Base-by-base conservation (phyloP, 1,140 invertebrate genomes). In the Penaeus indicus region DNA sequence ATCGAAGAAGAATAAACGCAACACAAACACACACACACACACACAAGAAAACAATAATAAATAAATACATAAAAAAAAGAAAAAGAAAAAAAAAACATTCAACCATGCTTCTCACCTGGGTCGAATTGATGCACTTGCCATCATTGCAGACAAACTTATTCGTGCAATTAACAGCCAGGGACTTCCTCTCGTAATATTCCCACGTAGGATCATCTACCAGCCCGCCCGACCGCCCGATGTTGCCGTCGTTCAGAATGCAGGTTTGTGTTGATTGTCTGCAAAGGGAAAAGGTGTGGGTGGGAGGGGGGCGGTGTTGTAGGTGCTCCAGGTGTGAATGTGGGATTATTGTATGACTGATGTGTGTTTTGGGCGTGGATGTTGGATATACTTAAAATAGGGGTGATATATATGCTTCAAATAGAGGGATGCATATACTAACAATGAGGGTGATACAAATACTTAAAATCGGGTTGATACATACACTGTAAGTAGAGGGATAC, bases 171-270 rank as follows among this genome's bases (percentile, higher is more conserved):
- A 95, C 42, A 0, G 92, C 92, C 25, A 92, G 92, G 10, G 93
- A 92, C 67, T 92, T 93, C 86, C 94, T 92, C 91, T 96, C 95
- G 75, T 94, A 95, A 90, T 95, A 95, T 91, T 95, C 93, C 92
- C 94, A 95, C 13, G 89, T 38, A 91, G 92, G 18, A 88, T 92
- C 81, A 91, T 93, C 84, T 22, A 92, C 92, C 21, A 95, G 72
- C n/a, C 93, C 93, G 3, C 95, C 95, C 4, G 94, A 93, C 75
- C 93, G 83, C 0, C 95, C 95, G 13, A 95, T 92, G 86, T 95
- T 95, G 25, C 92, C 93, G 87, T 94, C 94, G 85, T 94, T 94
- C 75, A 96, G 91, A 27, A 95, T 92, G 91, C 95, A 96, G 3
- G 93, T 92, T 79, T 94, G 93, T 80, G 93, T 93, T 1, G 77